phyloP scores from a whole-genome alignment of 2,888 invertebrate species.

The Rambutsinella grinnellia region DNA sequence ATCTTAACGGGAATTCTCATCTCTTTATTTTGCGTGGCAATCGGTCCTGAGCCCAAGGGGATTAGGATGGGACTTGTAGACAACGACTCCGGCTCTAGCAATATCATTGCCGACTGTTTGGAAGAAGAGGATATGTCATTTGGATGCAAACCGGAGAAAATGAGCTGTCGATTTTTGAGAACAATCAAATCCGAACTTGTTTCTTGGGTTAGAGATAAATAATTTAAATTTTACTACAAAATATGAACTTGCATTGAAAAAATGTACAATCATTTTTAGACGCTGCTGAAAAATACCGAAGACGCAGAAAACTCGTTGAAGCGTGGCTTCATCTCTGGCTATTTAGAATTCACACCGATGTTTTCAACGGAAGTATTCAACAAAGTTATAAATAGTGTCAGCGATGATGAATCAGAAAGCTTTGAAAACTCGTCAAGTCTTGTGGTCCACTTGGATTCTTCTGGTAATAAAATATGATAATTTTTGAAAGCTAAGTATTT shows the following conservation, averaged over 20 bases:
- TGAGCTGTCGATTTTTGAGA: constrained; percentile 48
- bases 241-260: no score
- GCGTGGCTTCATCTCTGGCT: constrained; percentile 24
- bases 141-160: constrained; percentile 40
- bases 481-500: neutral
- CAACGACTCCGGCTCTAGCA: constrained; percentile 21
- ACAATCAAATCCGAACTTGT: constrained; percentile 19
- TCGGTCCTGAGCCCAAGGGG: constrained; percentile 29
- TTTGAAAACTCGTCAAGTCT: constrained; percentile 31
- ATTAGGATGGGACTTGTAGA: constrained; percentile 41
- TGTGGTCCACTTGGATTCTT: constrained; percentile 40
- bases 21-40: constrained; percentile 33
- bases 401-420: constrained; percentile 12
- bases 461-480: constrained; percentile 14
- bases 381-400: constrained; percentile 31
- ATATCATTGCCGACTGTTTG: constrained; percentile 27
- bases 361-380: constrained; percentile 37
- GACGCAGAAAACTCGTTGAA: constrained; percentile 24
- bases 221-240: no score
- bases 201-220: constrained; percentile 25
- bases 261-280: constrained; percentile 6
- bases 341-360: constrained; percentile 41
- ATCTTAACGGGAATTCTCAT: constrained; percentile 31
- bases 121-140: constrained; percentile 33
- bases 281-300: constrained; percentile 14